These are phyloP conservation scores for Pollenia angustigena DNA, from an alignment of 2,888 invertebrate genomes.

Conservation along the genomic window DNA sequence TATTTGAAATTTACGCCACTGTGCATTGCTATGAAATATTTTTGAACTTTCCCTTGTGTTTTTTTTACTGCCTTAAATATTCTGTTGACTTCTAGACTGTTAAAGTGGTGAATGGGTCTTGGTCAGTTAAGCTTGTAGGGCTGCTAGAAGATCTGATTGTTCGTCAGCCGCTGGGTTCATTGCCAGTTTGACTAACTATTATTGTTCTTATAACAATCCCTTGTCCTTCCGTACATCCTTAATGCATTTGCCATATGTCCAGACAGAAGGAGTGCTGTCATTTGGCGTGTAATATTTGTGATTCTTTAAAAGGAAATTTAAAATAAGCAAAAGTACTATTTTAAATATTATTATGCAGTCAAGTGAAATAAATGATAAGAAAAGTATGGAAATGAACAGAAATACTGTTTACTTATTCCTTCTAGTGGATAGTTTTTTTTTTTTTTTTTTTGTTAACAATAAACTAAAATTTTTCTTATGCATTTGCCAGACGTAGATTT, in stretches of 20 bases:
- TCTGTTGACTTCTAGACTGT: constrained; percentile 1
- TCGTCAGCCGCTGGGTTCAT: background rate
- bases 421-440: background rate
- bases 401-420: background rate
- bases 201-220: constrained; percentile 35
- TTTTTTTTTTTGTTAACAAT: background rate
- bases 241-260: constrained; percentile 48
- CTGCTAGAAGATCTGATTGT: background rate
- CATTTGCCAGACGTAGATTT: background rate
- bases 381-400: constrained; percentile 6
- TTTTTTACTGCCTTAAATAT: background rate
- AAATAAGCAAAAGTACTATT: constrained; percentile 20
- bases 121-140: background rate
- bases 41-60: background rate
- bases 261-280: constrained; percentile 19
- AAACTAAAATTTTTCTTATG: background rate
- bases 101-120: background rate
- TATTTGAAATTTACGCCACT: too few species aligned
- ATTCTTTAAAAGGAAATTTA: constrained; percentile 13
- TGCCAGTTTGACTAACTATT: constrained; percentile 45
- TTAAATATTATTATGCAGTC: constrained; percentile 47
- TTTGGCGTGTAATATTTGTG: background rate
- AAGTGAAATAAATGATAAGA: constrained; percentile 57
- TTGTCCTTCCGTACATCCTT: constrained; percentile 53
- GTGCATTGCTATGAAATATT: too few species aligned